Evolutionary conservation across 2,888 invertebrate genomes (phyloP), one percentile per base, ranked within the genome.

Genomic region (Eudiplozoon nipponicum): DNA sequence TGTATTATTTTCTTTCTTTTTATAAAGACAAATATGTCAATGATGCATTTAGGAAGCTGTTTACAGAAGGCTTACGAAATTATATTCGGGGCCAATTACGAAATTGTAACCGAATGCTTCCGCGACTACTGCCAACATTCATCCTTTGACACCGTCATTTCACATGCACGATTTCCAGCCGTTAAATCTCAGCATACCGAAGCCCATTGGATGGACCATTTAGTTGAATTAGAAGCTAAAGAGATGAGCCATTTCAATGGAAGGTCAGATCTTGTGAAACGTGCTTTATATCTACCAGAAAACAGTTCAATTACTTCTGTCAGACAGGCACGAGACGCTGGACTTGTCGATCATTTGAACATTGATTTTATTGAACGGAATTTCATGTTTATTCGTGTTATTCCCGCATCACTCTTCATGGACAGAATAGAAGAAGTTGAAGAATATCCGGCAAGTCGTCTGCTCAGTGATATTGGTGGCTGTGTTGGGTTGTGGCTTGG

Each of bases 401-500:
- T 42, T 5, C 42, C 43, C 9, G 33, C 42, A 2, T 43, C 43
- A n/a, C 20, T 43, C 13, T 43, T 43, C 20, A 36, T 43, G 36
- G 43, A 43, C 22, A 20, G 22, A 17, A 44, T 43, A 11, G 36
- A 34, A 22, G 43, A 43, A 33, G 19, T 23, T 5, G 43, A 37
- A n/a, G 43, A 43, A 23, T 43, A 43, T 21, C 43, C 43, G 7
- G n/a, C 40, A 1, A 38, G 38, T 22, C 19, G 43, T 15, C 37
- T 43, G n/a, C 21, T 43, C 3, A 43, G 40, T 20, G 43, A 43
- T 20, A 43, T 43, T 28, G 43, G 43, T 13, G 43, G 43, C 7
- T 43, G 43, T 23, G 33, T 43, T 18, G 43, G 43, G 5, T 36
- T 43, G n/a, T 43, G 43, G 43, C 36, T 43, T 9, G 43, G 43